Conservation (phyloP, 2,797 vertebrate species). For the Channa striata region DNA sequence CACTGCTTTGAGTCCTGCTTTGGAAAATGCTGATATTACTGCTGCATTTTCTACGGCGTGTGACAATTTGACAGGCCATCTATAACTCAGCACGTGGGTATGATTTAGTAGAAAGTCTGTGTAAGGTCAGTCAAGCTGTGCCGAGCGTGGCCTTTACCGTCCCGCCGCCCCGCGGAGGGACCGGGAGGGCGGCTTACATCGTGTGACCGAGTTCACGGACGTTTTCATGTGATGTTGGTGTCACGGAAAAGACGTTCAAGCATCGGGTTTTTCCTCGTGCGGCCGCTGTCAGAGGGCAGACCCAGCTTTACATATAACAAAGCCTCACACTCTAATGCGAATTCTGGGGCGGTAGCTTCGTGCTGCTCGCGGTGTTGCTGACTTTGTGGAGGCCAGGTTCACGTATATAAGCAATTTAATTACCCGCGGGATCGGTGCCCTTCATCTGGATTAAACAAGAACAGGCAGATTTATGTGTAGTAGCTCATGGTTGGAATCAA, state of each 20-base stretch:
- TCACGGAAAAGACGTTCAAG: constrained; percentile 38
- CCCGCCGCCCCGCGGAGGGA: constrained; percentile 47
- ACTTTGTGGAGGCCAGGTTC: constrained; percentile 25
- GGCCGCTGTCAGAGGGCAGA: constrained; percentile 42
- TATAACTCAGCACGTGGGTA: constrained; percentile 30
- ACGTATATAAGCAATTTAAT: constrained; percentile 24
- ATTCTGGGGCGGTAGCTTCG: constrained; percentile 3
- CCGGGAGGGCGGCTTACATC: constrained; percentile 44
- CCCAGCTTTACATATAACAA: constrained; percentile 1
- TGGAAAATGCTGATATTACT: constrained; percentile 66
- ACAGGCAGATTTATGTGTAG: neutral
- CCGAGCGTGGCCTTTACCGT: constrained; percentile 63
- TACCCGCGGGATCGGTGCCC: neutral
- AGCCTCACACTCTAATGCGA: constrained; percentile 16
- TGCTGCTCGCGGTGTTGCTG: constrained; percentile 21
- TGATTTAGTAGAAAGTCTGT: constrained; percentile 35
- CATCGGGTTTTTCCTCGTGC: constrained; percentile 29
- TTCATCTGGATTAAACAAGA: constrained; percentile 2
- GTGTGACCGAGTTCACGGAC: constrained; percentile 60
- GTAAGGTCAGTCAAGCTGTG: constrained; percentile 70
- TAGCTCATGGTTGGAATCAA: no score
- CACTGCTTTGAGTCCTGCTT: constrained; percentile 46
- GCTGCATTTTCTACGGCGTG: constrained; percentile 45
- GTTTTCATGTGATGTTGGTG: constrained; percentile 43
- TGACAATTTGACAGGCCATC: constrained; percentile 52